phyloP scores from a whole-genome alignment of 1,140 invertebrate species.

The Hylyphantes graminicola region DNA sequence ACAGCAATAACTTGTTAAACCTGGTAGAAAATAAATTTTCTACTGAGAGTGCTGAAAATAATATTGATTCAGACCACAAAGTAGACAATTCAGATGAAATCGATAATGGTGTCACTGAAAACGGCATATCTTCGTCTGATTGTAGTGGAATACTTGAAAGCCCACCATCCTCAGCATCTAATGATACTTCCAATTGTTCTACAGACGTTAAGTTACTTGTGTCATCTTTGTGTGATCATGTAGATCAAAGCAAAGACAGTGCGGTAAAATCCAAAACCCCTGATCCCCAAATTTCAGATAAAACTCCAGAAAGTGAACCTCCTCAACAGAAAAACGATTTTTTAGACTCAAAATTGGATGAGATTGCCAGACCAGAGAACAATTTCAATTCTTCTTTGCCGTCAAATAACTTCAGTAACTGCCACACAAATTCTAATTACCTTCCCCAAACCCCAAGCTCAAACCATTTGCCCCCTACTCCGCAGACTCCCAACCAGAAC shows the following conservation, averaged over 20 bases:
- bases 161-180: neutral
- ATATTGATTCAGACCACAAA: neutral
- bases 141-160: constrained; percentile 13
- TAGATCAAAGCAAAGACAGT: constrained; percentile 11
- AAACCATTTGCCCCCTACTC: constrained; percentile 40
- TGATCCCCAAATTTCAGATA: neutral
- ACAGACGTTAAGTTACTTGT: constrained; percentile 44
- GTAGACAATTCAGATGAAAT: constrained; percentile 7
- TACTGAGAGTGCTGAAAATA: constrained; percentile 2
- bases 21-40: neutral
- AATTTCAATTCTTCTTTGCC: neutral
- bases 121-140: constrained; percentile 12
- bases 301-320: too few species aligned
- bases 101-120: neutral
- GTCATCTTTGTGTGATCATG: constrained; percentile 48
- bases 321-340: too few species aligned
- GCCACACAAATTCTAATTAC: constrained; percentile 2
- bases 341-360: neutral
- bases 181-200: constrained; percentile 34
- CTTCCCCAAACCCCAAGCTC: neutral
- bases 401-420: constrained; percentile 2
- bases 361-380: neutral
- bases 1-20: neutral
- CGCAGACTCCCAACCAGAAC: constrained; percentile 50
- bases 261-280: neutral